These are phyloP conservation scores for Heliconius ethilla DNA, from an alignment of 2,888 invertebrate species.

Conservation along the genomic window DNA sequence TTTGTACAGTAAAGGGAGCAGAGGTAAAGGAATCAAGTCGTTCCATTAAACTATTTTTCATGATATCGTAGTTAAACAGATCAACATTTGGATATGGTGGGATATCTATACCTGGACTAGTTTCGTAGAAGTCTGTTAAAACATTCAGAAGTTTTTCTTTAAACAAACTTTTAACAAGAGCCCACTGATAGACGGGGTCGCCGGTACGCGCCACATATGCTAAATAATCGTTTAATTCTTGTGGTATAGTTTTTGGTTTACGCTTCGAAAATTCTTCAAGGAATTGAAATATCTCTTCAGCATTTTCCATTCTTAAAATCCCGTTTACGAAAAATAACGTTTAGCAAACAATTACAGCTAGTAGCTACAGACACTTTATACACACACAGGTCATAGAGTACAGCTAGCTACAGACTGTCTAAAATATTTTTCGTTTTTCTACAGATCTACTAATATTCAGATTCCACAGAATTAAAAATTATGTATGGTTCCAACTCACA, in stretches of 20 bases:
- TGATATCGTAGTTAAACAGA: constrained; percentile 93
- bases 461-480: no score
- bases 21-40: constrained; percentile 91
- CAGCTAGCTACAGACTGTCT: no score
- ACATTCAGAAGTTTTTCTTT: constrained; percentile 93
- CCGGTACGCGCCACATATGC: constrained; percentile 96
- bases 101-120: constrained; percentile 88
- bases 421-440: no score
- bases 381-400: neutral
- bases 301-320: constrained; percentile 86
- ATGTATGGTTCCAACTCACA: no score
- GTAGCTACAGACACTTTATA: neutral
- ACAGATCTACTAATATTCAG: no score
- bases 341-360: constrained; percentile 9
- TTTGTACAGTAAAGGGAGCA: constrained; percentile 97
- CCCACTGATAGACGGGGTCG: constrained; percentile 96
- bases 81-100: constrained; percentile 95
- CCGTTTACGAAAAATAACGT: neutral
- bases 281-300: constrained; percentile 91
- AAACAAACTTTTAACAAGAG: constrained; percentile 92
- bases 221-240: constrained; percentile 94
- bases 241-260: constrained; percentile 89
- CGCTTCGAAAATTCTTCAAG: constrained; percentile 92
- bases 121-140: constrained; percentile 93
- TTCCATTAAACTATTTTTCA: constrained; percentile 91